Base-by-base conservation (phyloP, 1,140 invertebrate genomes). In the Brachionus manjavacas region DNA sequence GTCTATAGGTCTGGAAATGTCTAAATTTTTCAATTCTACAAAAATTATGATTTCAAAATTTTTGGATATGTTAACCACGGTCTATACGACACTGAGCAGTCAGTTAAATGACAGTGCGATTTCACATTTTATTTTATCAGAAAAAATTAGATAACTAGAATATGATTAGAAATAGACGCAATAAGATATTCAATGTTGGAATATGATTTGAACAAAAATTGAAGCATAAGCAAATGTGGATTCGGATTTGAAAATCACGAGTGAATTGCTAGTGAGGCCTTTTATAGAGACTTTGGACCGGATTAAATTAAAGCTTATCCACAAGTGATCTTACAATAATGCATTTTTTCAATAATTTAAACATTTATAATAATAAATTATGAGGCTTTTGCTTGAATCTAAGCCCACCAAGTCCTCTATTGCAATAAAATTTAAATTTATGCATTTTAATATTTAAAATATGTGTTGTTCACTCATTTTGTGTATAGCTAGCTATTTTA, bases 281-380 rank as follows among this genome's bases (percentile, higher is more conserved):
- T 23, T 60, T 9, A 60, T 20, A 9, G n/a, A 60, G 16, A 60
- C 52, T 60, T 60, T 60, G 52, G 20, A 20, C 52, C 52, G 52
- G 52, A 60, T 60, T 60, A 20, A 20, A 25, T 20, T 60, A 8
- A 60, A 60, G 52, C 52, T 60, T 60, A n/a, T 60, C 16, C 16
- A 23, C n/a, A 20, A 60, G n/a, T 60, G 20, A 60, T 60, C 16
- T 60, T 60, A 60, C 12, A 60, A 72, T 43, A 72, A 41, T 72
- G 68, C 68, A 72, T 41, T 72, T 72, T 72, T 72, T 72, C 68
- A 72, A 72, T 72, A 72, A 72, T 72, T 72, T 60, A 60, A 72
- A 46, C 35, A 41, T 41, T 20, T 41, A 72, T 72, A 72, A 72
- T 72, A 72, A 72, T 72, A 72, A 72, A 39, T 72, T 72, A 72